Base-by-base conservation (phyloP, 2,888 invertebrate species). In the Drosophila anomelani region DNA sequence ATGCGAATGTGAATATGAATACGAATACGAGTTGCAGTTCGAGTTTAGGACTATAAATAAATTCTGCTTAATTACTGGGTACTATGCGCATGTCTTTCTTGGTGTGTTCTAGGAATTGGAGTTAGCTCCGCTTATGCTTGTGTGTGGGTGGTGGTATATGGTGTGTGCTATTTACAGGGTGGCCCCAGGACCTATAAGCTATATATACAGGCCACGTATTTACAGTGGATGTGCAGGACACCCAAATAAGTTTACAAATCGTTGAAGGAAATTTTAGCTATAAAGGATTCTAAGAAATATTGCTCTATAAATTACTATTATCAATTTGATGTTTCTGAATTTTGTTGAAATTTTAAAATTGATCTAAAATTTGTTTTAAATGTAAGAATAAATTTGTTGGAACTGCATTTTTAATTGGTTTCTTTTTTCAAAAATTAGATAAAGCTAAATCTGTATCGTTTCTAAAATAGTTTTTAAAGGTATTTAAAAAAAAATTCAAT, bases 51-150 rank as follows among this genome's bases (percentile, higher is more conserved):
- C 49, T 81, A 88, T 84, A 87, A 79, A 85, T 84, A 79, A 73
- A 76, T 81, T 77, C 81, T 70, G 77, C 86, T 85, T 89, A 88
- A 88, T 85, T 78, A 89, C 82, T 85, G 80, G 89, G 85, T 82
- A 82, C 75, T 70, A 77, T 61, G 74, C 79, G 84, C 80, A 83
- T 89, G 90, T 85, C 89, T 85, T 88, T 77, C 75, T 76, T 80
- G 82, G 78, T 75, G 47, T 78, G 56, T 70, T 58, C 64, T 73
- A 74, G 62, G 72, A 61, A 62, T 68, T 46, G 67, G 67, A 68
- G 67, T 36, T 55, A 26, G 46, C 67, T 67, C 67, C 67, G 32
- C 57, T 67, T 39, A 46, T 17, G 44, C 34, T 46, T 17, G 44
- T 55, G 20, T n/a, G 26, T 26, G 26, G 38, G 39, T 46, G 44